phyloP scores from a whole-genome alignment of 2,888 invertebrate genomes.

The Cremastinae sp. region DNA sequence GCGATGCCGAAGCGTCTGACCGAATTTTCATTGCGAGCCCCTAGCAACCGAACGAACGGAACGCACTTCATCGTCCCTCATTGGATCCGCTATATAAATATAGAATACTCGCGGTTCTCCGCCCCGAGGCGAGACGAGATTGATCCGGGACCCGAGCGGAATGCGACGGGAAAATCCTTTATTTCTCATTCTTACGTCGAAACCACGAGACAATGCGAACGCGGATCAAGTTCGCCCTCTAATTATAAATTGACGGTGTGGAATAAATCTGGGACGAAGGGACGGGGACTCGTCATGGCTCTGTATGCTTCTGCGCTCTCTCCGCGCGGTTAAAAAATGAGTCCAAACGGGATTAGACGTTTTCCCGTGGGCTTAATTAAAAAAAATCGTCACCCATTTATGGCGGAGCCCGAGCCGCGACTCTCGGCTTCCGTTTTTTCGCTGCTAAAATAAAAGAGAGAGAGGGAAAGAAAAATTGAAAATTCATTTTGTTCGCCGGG shows the following conservation, averaged over 20 bases:
- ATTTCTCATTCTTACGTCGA: slow-evolving; percentile 21
- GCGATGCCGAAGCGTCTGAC: slow-evolving; percentile 11
- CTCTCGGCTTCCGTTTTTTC: neutral
- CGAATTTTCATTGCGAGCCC: slow-evolving; percentile 25
- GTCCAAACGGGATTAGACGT: neutral
- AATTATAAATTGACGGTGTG: slow-evolving; percentile 39
- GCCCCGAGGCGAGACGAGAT: neutral
- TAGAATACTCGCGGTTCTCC: slow-evolving; percentile 14
- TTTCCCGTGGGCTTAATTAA: slow-evolving; percentile 6
- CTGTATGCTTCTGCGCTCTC: neutral
- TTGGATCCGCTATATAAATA: slow-evolving; percentile 40
- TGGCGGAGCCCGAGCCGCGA: no score
- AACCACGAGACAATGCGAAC: slow-evolving; percentile 6
- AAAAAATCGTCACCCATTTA: slow-evolving; percentile 27
- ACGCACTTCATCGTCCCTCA: slow-evolving; percentile 22
- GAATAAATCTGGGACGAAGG: slow-evolving; percentile 22
- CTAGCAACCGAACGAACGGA: slow-evolving; percentile 36
- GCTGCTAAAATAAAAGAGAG: no score
- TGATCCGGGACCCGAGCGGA: slow-evolving; percentile 14
- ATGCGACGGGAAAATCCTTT: slow-evolving; percentile 1
- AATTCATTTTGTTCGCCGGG: slow-evolving; percentile 6
- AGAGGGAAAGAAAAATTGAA: no score
- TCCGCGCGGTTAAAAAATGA: neutral
- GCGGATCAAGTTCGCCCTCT: slow-evolving; percentile 1
- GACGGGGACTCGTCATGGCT: neutral